Conservation (phyloP, 92 coral and sea anemone genomes). For the Desmophyllum pertusum region DNA sequence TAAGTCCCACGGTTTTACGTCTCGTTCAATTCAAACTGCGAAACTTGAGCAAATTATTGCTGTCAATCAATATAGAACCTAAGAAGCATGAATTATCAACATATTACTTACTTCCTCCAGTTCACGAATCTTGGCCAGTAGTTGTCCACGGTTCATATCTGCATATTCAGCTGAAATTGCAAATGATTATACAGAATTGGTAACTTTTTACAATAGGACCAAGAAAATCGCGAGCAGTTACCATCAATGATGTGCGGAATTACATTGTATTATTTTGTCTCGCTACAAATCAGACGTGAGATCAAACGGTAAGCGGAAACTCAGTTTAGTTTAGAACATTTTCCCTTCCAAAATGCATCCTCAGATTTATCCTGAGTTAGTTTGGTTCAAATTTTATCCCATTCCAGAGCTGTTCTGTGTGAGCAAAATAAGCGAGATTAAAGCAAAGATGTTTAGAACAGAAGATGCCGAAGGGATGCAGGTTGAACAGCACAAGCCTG, state of each 20-base stretch:
- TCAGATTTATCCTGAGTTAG: no score
- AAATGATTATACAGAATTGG: background rate
- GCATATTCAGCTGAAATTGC: slow-evolving; percentile 85
- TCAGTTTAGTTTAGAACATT: no score
- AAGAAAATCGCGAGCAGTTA: background rate
- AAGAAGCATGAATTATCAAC: background rate
- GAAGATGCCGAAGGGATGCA: no score
- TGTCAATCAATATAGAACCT: background rate
- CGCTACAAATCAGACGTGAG: no score
- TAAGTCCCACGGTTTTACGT: background rate
- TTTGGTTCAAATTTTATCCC: no score
- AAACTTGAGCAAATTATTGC: background rate
- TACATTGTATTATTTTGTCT: no score
- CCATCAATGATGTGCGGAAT: background rate
- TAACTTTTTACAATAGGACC: background rate
- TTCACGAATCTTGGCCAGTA: slow-evolving; percentile 79
- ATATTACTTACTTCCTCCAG: slow-evolving; percentile 74
- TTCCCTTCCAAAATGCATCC: no score
- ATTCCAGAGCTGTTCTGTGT: no score
- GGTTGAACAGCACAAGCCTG: no score
- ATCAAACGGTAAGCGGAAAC: no score
- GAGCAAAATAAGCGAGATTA: no score
- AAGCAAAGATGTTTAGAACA: no score
- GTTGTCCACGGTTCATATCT: slow-evolving; percentile 91
- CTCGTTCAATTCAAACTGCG: background rate